Percentiles rank a stretch among this genome's conserved stretches.
phyloP scores from a whole-genome alignment of 2,797 vertebrate species.

The Anableps anableps region DNA sequence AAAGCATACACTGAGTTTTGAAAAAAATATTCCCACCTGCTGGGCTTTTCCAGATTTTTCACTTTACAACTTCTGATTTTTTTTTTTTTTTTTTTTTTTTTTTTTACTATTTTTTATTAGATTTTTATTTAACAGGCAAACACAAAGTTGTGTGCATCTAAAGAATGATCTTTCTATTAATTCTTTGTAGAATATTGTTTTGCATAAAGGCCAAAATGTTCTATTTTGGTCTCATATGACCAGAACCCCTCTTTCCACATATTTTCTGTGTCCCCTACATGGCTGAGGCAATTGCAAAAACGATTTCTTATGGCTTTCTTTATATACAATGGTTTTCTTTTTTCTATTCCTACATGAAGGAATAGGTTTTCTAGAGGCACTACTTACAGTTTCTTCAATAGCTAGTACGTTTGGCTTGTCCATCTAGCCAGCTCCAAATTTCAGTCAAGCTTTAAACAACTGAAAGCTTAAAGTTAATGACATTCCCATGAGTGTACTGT shows the following conservation, averaged over 20 bases:
- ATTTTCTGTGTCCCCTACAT: background rate
- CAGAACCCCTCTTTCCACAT: background rate
- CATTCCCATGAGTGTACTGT: background rate
- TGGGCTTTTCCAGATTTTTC: background rate
- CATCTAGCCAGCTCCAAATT: background rate
- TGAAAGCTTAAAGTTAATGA: background rate
- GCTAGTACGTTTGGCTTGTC: background rate
- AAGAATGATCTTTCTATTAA: background rate
- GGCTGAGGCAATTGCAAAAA: background rate
- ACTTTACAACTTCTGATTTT: background rate
- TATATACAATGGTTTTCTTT: background rate
- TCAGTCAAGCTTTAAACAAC: background rate
- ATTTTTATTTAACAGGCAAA: background rate
- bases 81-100: background rate
- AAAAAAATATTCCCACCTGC: background rate
- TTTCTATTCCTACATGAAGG: background rate
- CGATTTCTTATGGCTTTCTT: background rate
- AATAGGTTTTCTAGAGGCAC: background rate
- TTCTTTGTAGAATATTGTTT: background rate
- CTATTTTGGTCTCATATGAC: background rate
- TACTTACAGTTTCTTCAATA: background rate
- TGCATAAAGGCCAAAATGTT: background rate
- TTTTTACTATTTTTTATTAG: background rate
- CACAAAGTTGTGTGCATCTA: background rate
- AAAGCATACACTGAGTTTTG: background rate